Conservation (phyloP, 2,797 vertebrate genomes). For the Dendrocincla fuliginosa region DNA sequence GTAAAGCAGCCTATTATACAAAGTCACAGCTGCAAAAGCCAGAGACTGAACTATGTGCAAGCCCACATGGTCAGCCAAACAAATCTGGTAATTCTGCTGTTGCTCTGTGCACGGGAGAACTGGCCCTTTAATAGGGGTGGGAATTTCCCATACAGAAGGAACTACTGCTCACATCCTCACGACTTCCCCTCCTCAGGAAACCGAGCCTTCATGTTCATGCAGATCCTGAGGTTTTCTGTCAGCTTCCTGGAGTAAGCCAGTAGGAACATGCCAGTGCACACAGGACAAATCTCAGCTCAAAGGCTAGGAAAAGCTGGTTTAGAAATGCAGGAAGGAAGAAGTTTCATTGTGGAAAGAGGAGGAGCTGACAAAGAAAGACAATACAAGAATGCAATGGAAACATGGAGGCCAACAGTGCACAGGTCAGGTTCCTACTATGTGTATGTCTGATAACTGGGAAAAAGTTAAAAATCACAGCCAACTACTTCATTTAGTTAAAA, state of each 20-base stretch:
- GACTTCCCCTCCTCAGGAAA: not conserved
- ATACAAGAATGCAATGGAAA: not conserved
- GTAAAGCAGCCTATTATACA: not conserved
- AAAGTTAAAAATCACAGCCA: not conserved
- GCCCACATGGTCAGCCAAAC: not conserved
- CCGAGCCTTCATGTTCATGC: not conserved
- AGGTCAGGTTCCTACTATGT: not conserved
- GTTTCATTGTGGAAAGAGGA: not conserved
- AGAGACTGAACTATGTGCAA: not conserved
- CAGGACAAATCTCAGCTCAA: not conserved
- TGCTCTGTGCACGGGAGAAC: not conserved
- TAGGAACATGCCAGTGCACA: not conserved
- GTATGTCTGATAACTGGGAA: not conserved
- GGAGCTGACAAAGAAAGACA: conserved; percentile 15
- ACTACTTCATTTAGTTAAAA: not conserved
- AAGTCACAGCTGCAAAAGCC: not conserved
- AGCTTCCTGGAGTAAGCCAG: not conserved
- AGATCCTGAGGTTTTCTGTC: not conserved
- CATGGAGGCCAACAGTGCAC: not conserved
- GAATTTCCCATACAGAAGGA: not conserved
- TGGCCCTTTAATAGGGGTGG: not conserved
- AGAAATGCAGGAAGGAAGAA: conserved; percentile 53
- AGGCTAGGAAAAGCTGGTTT: not conserved
- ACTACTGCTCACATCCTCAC: not conserved
- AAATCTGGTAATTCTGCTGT: not conserved